Conservation (phyloP, 2,888 invertebrate genomes). For the Heliconius ismenius region DNA sequence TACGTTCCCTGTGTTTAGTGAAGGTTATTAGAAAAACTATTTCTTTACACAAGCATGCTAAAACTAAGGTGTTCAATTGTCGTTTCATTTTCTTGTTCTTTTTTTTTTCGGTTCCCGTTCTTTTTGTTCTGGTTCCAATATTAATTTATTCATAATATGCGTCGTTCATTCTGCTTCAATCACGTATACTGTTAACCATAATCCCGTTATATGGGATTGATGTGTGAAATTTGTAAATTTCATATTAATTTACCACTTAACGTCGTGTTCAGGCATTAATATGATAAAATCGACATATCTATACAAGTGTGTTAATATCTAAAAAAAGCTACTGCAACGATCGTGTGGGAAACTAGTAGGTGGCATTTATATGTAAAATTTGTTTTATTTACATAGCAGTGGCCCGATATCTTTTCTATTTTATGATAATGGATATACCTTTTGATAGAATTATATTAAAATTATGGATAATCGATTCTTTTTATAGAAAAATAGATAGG, state of each 20-base stretch:
- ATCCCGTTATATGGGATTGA: slow-evolving; percentile 4
- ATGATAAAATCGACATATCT: slow-evolving; percentile 55
- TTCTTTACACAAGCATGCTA: background rate
- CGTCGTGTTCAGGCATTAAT: slow-evolving; percentile 16
- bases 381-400: slow-evolving; percentile 32
- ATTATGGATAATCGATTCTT: background rate
- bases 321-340: slow-evolving; percentile 50
- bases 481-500: background rate
- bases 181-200: background rate
- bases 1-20: background rate
- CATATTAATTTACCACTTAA: slow-evolving; percentile 11
- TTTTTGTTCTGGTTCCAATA: background rate
- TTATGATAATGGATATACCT: slow-evolving; percentile 5
- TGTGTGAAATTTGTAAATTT: slow-evolving; percentile 18
- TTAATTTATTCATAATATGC: slow-evolving; percentile 7
- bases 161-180: background rate
- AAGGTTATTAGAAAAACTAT: background rate
- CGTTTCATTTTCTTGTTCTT: background rate
- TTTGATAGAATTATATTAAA: slow-evolving; percentile 13
- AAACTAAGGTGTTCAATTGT: background rate
- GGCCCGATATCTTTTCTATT: slow-evolving; percentile 6
- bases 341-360: slow-evolving; percentile 51
- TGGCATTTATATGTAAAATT: slow-evolving; percentile 28
- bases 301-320: slow-evolving; percentile 56
- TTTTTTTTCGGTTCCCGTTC: background rate